These are phyloP conservation scores for Epinotia nisella DNA, from an alignment of 2,888 invertebrate genomes.

Conservation along the genomic window DNA sequence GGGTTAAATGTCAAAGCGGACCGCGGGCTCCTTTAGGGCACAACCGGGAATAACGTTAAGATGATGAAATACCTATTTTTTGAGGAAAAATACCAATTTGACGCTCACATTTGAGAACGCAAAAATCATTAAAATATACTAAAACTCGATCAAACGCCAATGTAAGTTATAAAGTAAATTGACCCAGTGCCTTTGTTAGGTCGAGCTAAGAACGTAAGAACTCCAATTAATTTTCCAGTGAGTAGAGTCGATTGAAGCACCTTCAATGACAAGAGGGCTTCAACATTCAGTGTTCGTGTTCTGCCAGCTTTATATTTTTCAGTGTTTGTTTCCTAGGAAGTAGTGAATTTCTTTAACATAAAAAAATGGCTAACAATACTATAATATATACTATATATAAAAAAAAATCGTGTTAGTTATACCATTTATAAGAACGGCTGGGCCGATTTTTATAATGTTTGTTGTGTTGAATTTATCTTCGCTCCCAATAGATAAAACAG, in stretches of 20 bases:
- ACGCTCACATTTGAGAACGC: background rate
- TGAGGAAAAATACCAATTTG: background rate
- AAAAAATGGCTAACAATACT: background rate
- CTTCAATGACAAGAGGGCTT: background rate
- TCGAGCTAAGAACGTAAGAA: constrained; percentile 5
- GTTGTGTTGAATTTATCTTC: too few relatives aligned
- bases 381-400: too few relatives aligned
- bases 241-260: background rate
- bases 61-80: too few relatives aligned
- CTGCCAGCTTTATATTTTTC: background rate
- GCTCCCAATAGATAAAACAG: too few relatives aligned
- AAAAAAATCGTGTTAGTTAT: too few relatives aligned
- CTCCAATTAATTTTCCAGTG: constrained; percentile 23
- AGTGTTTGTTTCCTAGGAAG: background rate
- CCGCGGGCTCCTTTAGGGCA: too few relatives aligned
- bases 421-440: too few relatives aligned
- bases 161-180: background rate
- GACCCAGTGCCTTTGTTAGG: background rate
- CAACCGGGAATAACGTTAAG: too few relatives aligned
- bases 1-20: too few relatives aligned
- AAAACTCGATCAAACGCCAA: too few relatives aligned
- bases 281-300: background rate
- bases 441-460: too few relatives aligned
- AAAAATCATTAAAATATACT: too few relatives aligned
- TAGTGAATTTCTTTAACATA: background rate